A percentile compares a stretch with the other conserved stretches of the same genome.
Evolutionary conservation across 2,888 invertebrate genomes (phyloP).

Genomic region (Rhimphoctona megacephalus): DNA sequence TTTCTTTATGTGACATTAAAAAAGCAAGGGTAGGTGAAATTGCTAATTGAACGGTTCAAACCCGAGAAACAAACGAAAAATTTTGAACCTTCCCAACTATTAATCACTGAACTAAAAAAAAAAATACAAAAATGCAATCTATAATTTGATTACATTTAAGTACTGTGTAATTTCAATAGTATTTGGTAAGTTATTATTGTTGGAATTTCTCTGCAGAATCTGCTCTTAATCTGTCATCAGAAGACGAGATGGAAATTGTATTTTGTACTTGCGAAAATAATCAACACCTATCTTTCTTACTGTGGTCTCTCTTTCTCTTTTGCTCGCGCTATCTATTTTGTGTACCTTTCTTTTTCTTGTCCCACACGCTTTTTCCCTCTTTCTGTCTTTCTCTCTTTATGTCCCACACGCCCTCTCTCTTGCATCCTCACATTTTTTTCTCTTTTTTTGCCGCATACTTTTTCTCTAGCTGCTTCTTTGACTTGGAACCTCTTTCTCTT

Average conservation of each 20-base stretch:
- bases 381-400: background rate
- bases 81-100: background rate
- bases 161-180: background rate
- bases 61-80: background rate
- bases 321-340: background rate
- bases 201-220: background rate
- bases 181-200: background rate
- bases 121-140: background rate
- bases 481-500: background rate
- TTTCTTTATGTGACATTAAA: background rate
- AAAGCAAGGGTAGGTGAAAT: background rate
- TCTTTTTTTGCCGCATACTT: background rate
- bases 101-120: background rate
- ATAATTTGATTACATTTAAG: background rate
- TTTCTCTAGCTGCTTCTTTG: background rate
- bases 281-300: conserved; percentile 35
- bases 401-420: background rate
- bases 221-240: conserved; percentile 42
- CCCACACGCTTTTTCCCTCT: conserved; percentile 1
- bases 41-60: background rate
- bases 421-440: background rate
- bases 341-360: background rate
- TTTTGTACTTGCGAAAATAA: conserved; percentile 28
- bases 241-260: conserved; percentile 44
- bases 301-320: background rate